Base-by-base conservation (phyloP, 2,888 invertebrate species). In the Strigamia maritima region DNA sequence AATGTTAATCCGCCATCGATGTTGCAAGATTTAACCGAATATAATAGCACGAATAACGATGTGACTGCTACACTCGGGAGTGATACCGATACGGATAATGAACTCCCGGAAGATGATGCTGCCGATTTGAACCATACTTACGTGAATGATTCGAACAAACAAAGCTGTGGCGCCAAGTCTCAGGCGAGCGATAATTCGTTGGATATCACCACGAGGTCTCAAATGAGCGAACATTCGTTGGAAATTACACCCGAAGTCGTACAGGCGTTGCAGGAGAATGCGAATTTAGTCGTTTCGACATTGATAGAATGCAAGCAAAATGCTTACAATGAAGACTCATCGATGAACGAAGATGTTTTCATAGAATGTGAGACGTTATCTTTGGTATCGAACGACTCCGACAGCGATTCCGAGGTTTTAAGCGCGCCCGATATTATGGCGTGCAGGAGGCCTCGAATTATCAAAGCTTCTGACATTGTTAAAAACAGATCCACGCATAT, bases 1-100 rank as follows among this genome's bases (percentile, higher is more conserved):
- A 90, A 90, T 83, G 89, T 92, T 3, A 91, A 91, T 84, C 92
- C 92, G 6, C 92, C 92, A 0, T 92, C 92, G 3, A 85, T 91
- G 8, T 91, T 92, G 82, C 91, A 92, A 81, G 92, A 92, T 84
- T 89, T 92, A 82, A 91, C 90, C 0, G 91, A 92, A 84, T 87
- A 85, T 89, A 85, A 86, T 79, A 83, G 85, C 3, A 88, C 88
- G 0, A 86, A 85, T 1, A 89, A 89, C 79, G 84, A 88, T 6
- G 86, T 87, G 74, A 88, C 89, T 16, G 89, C 89, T 76, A 87
- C 88, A 3, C 84, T 89, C 2, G 87, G 88, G 1, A 90, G 90
- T 82, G 89, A 89, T 80, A 81, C 84, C 35, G 84, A 83, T 49
- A 81, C 83, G 31, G 85, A 85, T 81, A 83, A 85, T 80, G 82